Percentiles rank a stretch among this genome's conserved stretches.
These are phyloP conservation scores for Pachyrhynchus sulphureomaculatus DNA, from an alignment of 1,140 invertebrate genomes.

Conservation along the genomic window DNA sequence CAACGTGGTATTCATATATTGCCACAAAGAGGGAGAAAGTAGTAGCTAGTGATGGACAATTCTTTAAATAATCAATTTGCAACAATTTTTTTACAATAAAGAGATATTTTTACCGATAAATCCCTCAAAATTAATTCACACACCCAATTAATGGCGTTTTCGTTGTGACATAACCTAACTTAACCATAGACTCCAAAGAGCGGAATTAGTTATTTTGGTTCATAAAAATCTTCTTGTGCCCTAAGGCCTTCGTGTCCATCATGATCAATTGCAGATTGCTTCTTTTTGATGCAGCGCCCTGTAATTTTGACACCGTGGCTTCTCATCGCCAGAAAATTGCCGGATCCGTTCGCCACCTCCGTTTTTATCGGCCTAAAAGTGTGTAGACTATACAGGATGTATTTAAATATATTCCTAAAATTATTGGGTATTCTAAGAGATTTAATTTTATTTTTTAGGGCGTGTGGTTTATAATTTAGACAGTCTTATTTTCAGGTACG, in stretches of 20 bases:
- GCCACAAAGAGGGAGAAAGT: no score
- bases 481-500: no score
- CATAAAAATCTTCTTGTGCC: background rate
- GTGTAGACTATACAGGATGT: conserved; percentile 7
- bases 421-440: background rate
- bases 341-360: conserved; percentile 26
- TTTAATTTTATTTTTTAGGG: no score
- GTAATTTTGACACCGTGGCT: conserved; percentile 27
- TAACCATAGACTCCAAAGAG: conserved; percentile 4
- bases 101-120: no score
- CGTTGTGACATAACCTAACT: no score
- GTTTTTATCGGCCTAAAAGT: conserved; percentile 16
- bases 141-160: no score
- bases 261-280: conserved; percentile 24
- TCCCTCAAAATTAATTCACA: no score
- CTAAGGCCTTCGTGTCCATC: conserved; percentile 18
- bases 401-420: background rate
- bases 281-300: conserved; percentile 11
- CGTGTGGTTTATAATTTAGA: no score
- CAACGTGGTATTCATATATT: no score
- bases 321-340: conserved; percentile 24
- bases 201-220: conserved; percentile 2
- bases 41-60: no score
- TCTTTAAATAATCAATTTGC: no score
- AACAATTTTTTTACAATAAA: no score